Conservation (phyloP, 2,888 invertebrate genomes). For the Andrena dorsata region DNA sequence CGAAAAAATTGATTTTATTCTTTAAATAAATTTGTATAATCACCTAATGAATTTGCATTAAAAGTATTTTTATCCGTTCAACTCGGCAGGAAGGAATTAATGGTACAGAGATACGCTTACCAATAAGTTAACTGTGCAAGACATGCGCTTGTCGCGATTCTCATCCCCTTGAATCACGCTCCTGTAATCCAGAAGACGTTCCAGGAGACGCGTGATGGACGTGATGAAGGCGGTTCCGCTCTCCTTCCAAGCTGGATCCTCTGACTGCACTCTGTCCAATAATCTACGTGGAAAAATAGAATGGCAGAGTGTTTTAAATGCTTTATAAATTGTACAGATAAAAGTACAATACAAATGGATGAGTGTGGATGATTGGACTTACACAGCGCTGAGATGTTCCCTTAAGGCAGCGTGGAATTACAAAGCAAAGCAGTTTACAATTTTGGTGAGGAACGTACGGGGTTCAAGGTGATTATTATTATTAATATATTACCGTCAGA, state of each 20-base stretch:
- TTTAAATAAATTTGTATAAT: too few species aligned
- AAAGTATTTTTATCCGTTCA: too few species aligned
- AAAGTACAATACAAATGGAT: not conserved
- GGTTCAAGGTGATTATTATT: not conserved
- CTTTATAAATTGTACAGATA: not conserved
- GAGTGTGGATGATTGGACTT: slow-evolving; percentile 86
- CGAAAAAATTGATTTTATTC: too few species aligned
- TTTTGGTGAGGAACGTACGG: not conserved
- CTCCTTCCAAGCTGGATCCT: slow-evolving; percentile 95
- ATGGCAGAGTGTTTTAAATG: slow-evolving; percentile 27
- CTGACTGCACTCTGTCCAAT: slow-evolving; percentile 93
- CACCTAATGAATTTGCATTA: too few species aligned
- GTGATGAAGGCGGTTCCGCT: slow-evolving; percentile 96
- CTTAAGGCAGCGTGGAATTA: slow-evolving; percentile 86
- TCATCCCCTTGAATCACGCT: slow-evolving; percentile 98
- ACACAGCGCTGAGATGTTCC: slow-evolving; percentile 97
- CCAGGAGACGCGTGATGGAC: slow-evolving; percentile 95
- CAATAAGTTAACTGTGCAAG: slow-evolving; percentile 97
- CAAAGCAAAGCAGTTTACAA: slow-evolving; percentile 14
- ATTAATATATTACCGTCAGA: not conserved
- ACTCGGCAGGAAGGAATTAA: too few species aligned
- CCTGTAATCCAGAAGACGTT: slow-evolving; percentile 96
- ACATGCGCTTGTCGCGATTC: slow-evolving; percentile 97
- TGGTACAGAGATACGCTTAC: slow-evolving; percentile 85
- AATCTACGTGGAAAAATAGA: slow-evolving; percentile 86